Evolutionary conservation across 30 jellyfish, hydroid and myxozoan species (phyloP).

Genomic region (Aurelia sp.): DNA sequence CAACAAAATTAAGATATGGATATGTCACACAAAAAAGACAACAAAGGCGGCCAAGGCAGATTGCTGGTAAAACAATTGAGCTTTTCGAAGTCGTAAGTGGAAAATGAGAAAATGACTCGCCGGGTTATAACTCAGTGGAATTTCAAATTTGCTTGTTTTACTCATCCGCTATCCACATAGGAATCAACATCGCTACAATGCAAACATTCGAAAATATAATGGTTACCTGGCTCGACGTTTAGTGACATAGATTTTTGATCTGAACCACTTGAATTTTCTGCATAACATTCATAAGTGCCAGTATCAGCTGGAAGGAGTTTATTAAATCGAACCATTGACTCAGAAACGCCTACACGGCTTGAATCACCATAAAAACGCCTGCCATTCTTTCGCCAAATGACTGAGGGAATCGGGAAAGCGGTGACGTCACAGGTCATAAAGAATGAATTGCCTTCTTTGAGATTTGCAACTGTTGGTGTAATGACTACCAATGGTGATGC

Average conservation of each 20-base stretch:
- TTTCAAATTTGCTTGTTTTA: too few species aligned
- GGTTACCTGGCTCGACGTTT: slow-evolving; percentile 55
- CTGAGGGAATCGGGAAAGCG: slow-evolving; percentile 51
- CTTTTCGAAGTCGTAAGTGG: not conserved
- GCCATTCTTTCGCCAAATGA: slow-evolving; percentile 65
- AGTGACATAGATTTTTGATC: slow-evolving; percentile 27
- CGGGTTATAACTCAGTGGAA: too few species aligned
- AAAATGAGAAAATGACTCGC: not conserved
- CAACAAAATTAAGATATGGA: too few species aligned
- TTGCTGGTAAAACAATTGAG: too few species aligned
- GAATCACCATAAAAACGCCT: slow-evolving; percentile 50
- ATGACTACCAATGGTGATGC: slow-evolving; percentile 67
- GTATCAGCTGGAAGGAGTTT: slow-evolving; percentile 62
- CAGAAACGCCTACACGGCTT: slow-evolving; percentile 50
- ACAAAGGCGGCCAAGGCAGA: too few species aligned
- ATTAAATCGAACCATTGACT: slow-evolving; percentile 31
- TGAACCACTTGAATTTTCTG: slow-evolving; percentile 59
- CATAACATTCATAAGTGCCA: slow-evolving; percentile 66
- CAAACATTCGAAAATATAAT: not conserved
- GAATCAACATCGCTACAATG: not conserved
- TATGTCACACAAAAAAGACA: too few species aligned
- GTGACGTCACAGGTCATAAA: slow-evolving; percentile 69
- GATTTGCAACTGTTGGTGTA: slow-evolving; percentile 31
- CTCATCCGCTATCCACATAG: not conserved
- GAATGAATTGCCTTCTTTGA: slow-evolving; percentile 65